Conservation (phyloP, 2,113 vertebrate genomes). For the Rana temporaria region DNA sequence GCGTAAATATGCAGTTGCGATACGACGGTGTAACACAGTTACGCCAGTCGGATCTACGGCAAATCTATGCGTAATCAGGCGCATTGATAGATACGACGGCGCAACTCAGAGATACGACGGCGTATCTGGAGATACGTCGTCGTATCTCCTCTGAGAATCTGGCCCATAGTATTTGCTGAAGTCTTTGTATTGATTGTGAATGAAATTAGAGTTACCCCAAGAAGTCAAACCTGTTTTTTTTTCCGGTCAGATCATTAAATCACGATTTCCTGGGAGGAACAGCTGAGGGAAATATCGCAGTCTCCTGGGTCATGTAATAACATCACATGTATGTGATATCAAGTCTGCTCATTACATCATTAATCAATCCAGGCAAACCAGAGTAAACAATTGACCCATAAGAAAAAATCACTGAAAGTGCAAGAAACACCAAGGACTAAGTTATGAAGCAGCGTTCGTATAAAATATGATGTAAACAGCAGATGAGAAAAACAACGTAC, state of each 20-base stretch:
- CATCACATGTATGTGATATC: slow-evolving; percentile 27
- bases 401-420: slow-evolving; percentile 30
- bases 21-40: too few species aligned
- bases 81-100: too few species aligned
- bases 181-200: too few species aligned
- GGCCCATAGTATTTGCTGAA: too few species aligned
- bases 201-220: too few species aligned
- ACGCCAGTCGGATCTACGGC: too few species aligned
- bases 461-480: slow-evolving; percentile 34
- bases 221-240: neutral
- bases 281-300: neutral
- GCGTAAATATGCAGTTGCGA: too few species aligned
- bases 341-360: slow-evolving; percentile 34
- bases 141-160: too few species aligned
- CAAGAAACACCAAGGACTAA: neutral
- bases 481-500: slow-evolving; percentile 28
- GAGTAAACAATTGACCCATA: slow-evolving; percentile 22
- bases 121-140: too few species aligned
- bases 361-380: slow-evolving; percentile 12
- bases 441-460: slow-evolving; percentile 6
- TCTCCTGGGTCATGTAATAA: neutral
- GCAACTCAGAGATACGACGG: too few species aligned
- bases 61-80: too few species aligned
- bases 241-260: slow-evolving; percentile 32
- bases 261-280: neutral